Conservation (phyloP, 2,797 vertebrate genomes). For the Enteromius fasciolatus region DNA sequence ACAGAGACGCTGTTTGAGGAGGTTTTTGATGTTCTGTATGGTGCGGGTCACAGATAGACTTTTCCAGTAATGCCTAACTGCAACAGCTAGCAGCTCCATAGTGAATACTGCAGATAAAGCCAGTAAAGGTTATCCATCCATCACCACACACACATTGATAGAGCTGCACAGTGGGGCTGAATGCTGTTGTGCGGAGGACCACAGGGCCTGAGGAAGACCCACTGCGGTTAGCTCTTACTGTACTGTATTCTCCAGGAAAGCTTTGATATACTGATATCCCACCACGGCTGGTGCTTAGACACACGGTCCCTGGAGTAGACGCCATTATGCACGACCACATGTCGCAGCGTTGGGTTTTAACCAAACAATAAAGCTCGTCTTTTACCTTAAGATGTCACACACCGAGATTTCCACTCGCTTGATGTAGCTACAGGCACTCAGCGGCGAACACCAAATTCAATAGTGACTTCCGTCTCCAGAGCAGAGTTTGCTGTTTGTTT, state of each 20-base stretch:
- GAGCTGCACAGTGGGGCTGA: slow-evolving; percentile 42
- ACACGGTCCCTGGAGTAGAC: slow-evolving; percentile 39
- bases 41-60: slow-evolving; percentile 24
- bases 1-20: neutral
- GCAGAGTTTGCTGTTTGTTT: slow-evolving; percentile 19
- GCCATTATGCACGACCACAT: slow-evolving; percentile 38
- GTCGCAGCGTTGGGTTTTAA: slow-evolving; percentile 37
- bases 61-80: slow-evolving; percentile 27
- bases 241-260: slow-evolving; percentile 44
- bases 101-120: slow-evolving; percentile 45
- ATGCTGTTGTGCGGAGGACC: slow-evolving; percentile 38
- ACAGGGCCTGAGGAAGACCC: slow-evolving; percentile 40
- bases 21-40: slow-evolving; percentile 30
- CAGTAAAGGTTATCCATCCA: slow-evolving; percentile 56
- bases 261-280: slow-evolving; percentile 44
- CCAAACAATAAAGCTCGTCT: slow-evolving; percentile 36
- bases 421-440: slow-evolving; percentile 20
- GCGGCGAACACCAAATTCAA: neutral
- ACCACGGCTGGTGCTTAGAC: slow-evolving; percentile 38
- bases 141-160: slow-evolving; percentile 47
- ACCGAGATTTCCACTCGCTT: neutral
- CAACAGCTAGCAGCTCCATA: slow-evolving; percentile 24
- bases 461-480: slow-evolving; percentile 13
- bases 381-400: slow-evolving; percentile 32
- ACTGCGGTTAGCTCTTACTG: slow-evolving; percentile 44